Evolutionary conservation across 2,797 vertebrate species (phyloP), one percentile per base, ranked within the genome.

Genomic region (Syngnathus acus): DNA sequence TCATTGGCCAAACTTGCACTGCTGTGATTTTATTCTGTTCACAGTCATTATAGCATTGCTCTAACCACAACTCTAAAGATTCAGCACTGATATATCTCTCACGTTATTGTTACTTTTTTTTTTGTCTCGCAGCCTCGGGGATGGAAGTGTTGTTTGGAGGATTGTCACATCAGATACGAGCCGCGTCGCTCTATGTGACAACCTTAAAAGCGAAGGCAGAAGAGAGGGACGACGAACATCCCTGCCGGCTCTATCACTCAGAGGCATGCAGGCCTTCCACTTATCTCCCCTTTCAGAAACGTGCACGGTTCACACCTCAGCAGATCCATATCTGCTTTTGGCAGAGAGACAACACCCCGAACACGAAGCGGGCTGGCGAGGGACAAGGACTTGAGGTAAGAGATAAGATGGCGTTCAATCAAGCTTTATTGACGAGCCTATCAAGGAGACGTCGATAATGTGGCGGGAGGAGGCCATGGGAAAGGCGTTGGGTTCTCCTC

Each of bases 111-210:
- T 75, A 14, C 16, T 47, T 51, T 75, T 73, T 65, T 76, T 77
- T 64, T 65, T 75, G 70, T 69, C 75, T 79, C 60, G 72, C 72
- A 82, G 82, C 78, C 82, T 72, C 78, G 74, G 77, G 78, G 76
- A 73, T 72, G 79, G 77, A 83, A 79, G 69, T 81, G 82, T 84
- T 86, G 45, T 48, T 81, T 83, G 75, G 79, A 84, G 82, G 73
- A 80, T 74, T 87, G 87, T 89, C 87, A 86, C 74, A 88, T 89
- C 84, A 85, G 73, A 89, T 87, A 77, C 54, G 54, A 66, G 59
- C 78, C 77, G 72, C 78, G 68, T 79, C 63, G 69, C 77, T 84
- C 67, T 78, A 82, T 72, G 82, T 89, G 86, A 88, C 83, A 84
- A 76, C 70, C 75, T 70, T 69, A 77, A 78, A 64, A 17, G 45